Evolutionary conservation across 2,113 vertebrate species (phyloP), one percentile per base, ranked within the genome.

Genomic region (Eurypyga helias): DNA sequence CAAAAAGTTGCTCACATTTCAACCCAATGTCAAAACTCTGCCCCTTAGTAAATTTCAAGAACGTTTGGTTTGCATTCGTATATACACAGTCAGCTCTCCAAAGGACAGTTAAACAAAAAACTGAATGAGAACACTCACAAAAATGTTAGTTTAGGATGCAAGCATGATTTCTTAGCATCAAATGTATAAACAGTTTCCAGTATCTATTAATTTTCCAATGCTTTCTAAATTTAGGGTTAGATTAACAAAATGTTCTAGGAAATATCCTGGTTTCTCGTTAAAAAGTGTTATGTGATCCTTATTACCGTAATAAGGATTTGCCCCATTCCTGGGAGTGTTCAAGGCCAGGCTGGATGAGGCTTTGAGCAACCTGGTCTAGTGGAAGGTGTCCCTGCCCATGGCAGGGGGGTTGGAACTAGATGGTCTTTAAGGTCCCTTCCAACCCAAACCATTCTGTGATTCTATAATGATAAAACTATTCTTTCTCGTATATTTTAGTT

Each of bases 1-100:
- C 77, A 89, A 89, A 94, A 97, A 57, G 83, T 66, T 92, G 28
- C 43, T 66, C 62, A 92, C 26, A 76, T 79, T 97, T 96, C 73
- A 95, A 94, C 87, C 61, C n/a, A 31, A 82, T 82, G 90, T 89
- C 57, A 92, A 90, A 95, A 93, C 86, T 92, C 75, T 29, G 65
- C 41, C 93, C 67, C 89, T 90, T 87, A 57, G 83, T 82, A 95
- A 76, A 84, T 93, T 93, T 96, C 48, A 92, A 79, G 73, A 86
- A 52, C 1, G 61, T 79, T 96, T 92, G 26, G 13, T 94, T 94
- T 95, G 48, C 54, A 67, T 62, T 82, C 7, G 4, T 58, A 82
- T 82, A 91, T 29, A 95, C 33, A 89, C 36, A 79, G 86, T 23
- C 55, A 73, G 67, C 7, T 83, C 57, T 83, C 57, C 60, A 75